phyloP scores from a whole-genome alignment of 2,888 invertebrate genomes.

The Lottia gigantea region DNA sequence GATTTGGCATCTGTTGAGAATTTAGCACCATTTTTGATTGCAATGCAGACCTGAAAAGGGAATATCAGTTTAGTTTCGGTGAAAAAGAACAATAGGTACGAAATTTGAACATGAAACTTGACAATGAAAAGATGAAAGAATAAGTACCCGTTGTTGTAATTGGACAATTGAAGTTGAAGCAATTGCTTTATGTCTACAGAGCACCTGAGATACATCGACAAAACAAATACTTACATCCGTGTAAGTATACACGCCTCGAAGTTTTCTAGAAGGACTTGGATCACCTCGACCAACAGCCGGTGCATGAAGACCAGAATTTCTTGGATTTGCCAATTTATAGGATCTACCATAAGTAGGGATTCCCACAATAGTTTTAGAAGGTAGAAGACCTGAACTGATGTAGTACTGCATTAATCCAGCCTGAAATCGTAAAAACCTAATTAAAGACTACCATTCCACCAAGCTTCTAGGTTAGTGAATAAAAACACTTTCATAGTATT shows the following conservation, averaged over 20 bases:
- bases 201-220: neutral
- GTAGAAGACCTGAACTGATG: constrained; percentile 36
- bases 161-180: neutral
- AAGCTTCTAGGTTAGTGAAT: too few species aligned
- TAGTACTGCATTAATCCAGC: constrained; percentile 28
- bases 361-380: constrained; percentile 47
- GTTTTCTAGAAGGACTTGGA: constrained; percentile 25
- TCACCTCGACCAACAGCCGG: constrained; percentile 33
- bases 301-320: constrained; percentile 35
- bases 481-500: too few species aligned
- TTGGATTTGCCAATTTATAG: constrained; percentile 37
- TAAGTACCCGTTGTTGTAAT: too few species aligned
- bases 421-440: constrained; percentile 20
- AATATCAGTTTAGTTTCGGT: neutral
- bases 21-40: neutral
- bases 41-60: neutral
- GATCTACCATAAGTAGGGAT: constrained; percentile 55
- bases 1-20: neutral
- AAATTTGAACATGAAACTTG: neutral
- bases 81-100: neutral
- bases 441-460: too few species aligned
- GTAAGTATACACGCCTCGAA: constrained; percentile 30
- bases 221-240: constrained; percentile 30
- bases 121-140: too few species aligned
- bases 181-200: neutral